Base-by-base conservation (phyloP, 2,888 invertebrate species). In the Mythimna pallens region DNA sequence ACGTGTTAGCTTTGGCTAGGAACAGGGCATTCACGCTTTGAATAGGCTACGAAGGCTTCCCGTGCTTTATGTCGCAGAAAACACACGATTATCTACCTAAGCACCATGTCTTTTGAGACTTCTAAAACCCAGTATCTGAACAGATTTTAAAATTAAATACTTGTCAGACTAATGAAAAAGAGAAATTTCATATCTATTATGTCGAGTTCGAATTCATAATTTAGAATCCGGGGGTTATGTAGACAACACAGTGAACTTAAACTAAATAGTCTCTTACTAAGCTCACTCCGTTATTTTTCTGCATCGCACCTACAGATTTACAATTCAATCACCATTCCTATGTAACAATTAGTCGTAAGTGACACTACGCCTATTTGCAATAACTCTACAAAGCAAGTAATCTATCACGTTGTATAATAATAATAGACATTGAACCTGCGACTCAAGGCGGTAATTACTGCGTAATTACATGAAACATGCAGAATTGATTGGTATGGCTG, bases 381-480 rank as follows among this genome's bases (percentile, higher is more conserved):
- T 65, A 22, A 70, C 68, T 68, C 36, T 59, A 67, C 55, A 70
- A 72, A 52, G 6, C 12, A 68, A 61, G 47, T 65, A 54, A 70
- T 59, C 5, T 64, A 73, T 70, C 55, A 57, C 25, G 62, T 73
- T 70, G 20, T 66, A 61, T 68, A 58, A 61, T 73, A 78, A 71
- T 73, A 58, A 67, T 79, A 83, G 71, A 79, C 83, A 82, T 75
- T 81, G 74, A 75, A 81, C 62, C 69, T 52, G 57, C 62, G 63
- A 59, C 34, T 12, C 63, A 65, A 78, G 71, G 54, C 65, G 10
- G 74, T 83, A 72, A 79, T 79, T 71, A 81, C 80, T 14, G 30
- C 22, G 69, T 79, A 82, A 79, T 82, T 82, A 82, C 75, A 61
- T 58, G 17, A 55, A 70, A 63, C 67, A 78, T 25, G 62, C 61